Evolutionary conservation across 92 coral and sea anemone genomes (phyloP).

Genomic region (Epizoanthus fatuus): DNA sequence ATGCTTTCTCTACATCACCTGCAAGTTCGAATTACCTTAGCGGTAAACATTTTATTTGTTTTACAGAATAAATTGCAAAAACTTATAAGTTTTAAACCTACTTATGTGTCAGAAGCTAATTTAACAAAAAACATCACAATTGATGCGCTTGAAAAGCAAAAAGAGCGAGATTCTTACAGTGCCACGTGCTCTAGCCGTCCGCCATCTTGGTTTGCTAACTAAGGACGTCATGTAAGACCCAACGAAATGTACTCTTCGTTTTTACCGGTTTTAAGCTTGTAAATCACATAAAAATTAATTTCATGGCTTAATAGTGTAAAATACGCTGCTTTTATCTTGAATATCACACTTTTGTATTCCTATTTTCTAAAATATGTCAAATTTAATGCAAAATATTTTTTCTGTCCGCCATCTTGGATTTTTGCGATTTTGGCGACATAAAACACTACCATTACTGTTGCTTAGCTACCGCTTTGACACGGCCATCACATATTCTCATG

Average conservation of each 20-base stretch:
- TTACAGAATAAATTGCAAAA: constrained; percentile 8
- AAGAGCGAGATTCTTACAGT: constrained; percentile 34
- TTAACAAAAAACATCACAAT: constrained; percentile 23
- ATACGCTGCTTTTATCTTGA: constrained; percentile 11
- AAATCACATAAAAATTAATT: constrained; percentile 9
- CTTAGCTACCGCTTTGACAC: constrained; percentile 29
- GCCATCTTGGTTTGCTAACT: constrained; percentile 37
- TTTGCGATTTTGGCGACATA: neutral
- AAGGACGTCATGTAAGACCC: constrained; percentile 24
- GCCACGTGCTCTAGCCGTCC: constrained; percentile 27
- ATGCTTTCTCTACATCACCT: constrained; percentile 8
- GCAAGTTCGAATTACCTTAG: neutral
- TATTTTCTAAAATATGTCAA: constrained; percentile 6
- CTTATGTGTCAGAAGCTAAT: constrained; percentile 28
- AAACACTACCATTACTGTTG: constrained; percentile 9
- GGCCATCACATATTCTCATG: constrained; percentile 22
- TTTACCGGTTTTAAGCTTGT: neutral
- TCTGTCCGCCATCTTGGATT: constrained; percentile 6
- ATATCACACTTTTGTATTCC: neutral
- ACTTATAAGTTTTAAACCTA: constrained; percentile 4
- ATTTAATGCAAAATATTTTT: constrained; percentile 4
- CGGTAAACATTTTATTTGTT: constrained; percentile 4
- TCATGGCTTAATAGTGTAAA: constrained; percentile 14
- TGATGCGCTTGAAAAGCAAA: constrained; percentile 8
- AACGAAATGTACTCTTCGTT: constrained; percentile 19